These are phyloP conservation scores for Karalla daura DNA, from an alignment of 2,797 vertebrate genomes.

Conservation along the genomic window DNA sequence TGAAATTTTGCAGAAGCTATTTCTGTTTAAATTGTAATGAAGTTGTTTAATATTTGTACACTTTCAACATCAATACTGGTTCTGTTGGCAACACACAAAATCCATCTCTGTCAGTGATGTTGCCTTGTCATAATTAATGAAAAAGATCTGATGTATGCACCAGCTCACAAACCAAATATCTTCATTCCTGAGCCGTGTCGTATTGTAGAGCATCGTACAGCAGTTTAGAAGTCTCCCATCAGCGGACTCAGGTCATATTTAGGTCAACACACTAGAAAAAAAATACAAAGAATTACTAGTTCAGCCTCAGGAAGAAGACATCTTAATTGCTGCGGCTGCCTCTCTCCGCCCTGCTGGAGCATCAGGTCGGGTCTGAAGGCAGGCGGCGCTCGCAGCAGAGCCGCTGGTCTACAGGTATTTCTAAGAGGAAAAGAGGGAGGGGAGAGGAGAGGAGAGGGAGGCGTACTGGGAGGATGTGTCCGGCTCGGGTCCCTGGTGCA, in stretches of 20 bases:
- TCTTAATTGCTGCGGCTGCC: neutral
- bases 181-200: too few relatives aligned
- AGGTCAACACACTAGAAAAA: neutral
- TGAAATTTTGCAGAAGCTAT: too few relatives aligned
- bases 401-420: conserved; percentile 31
- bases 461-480: conserved; percentile 60
- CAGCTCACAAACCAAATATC: too few relatives aligned
- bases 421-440: neutral
- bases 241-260: neutral
- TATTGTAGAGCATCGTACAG: too few relatives aligned
- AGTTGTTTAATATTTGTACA: too few relatives aligned
- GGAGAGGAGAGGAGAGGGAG: conserved; percentile 21
- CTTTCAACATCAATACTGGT: too few relatives aligned
- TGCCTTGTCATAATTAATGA: too few relatives aligned
- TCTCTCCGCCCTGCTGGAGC: neutral
- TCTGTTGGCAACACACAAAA: too few relatives aligned
- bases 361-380: conserved; percentile 19
- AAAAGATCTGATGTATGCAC: too few relatives aligned
- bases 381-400: conserved; percentile 6
- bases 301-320: neutral
- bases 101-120: too few relatives aligned
- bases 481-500: conserved; percentile 71
- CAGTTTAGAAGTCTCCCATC: neutral
- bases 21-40: too few relatives aligned
- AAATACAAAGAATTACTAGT: neutral